These are phyloP conservation scores for Lithophane ornitopus DNA, from an alignment of 2,888 invertebrate genomes.

Conservation along the genomic window DNA sequence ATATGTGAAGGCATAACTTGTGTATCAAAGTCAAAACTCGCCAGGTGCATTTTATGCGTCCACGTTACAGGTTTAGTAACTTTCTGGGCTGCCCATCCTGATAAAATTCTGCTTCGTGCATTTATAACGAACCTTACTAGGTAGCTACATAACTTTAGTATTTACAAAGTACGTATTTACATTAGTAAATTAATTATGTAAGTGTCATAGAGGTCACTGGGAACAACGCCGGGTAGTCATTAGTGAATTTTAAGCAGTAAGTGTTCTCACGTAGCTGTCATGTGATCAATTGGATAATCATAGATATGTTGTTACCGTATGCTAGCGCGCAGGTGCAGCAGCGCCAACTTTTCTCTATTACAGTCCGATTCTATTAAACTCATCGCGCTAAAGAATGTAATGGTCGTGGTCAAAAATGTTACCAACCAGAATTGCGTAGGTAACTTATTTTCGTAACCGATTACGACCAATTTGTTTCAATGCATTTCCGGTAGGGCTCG, in stretches of 20 bases:
- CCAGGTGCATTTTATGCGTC: slow-evolving; percentile 76
- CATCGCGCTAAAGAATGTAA: background rate
- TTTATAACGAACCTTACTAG: slow-evolving; percentile 7
- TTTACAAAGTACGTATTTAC: slow-evolving; percentile 39
- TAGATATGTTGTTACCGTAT: background rate
- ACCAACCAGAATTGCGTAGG: too few relatives aligned
- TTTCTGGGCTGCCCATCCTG: slow-evolving; percentile 26
- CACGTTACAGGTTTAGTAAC: slow-evolving; percentile 60
- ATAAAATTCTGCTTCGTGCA: slow-evolving; percentile 19
- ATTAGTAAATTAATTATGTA: slow-evolving; percentile 81
- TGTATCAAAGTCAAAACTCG: slow-evolving; percentile 53
- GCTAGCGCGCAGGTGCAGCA: background rate
- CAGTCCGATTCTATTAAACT: background rate
- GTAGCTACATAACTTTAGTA: slow-evolving; percentile 17
- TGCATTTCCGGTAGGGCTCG: too few relatives aligned
- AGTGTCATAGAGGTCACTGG: slow-evolving; percentile 82
- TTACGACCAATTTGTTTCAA: too few relatives aligned
- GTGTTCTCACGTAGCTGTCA: slow-evolving; percentile 48
- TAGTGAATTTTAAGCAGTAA: slow-evolving; percentile 63
- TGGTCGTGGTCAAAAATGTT: background rate
- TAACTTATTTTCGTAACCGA: too few relatives aligned
- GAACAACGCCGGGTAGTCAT: slow-evolving; percentile 79
- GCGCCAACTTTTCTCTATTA: background rate
- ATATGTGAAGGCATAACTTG: slow-evolving; percentile 9
- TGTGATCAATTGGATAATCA: slow-evolving; percentile 44